Evolutionary conservation across 2,797 vertebrate genomes (phyloP).

Genomic region (Fundulus diaphanus): DNA sequence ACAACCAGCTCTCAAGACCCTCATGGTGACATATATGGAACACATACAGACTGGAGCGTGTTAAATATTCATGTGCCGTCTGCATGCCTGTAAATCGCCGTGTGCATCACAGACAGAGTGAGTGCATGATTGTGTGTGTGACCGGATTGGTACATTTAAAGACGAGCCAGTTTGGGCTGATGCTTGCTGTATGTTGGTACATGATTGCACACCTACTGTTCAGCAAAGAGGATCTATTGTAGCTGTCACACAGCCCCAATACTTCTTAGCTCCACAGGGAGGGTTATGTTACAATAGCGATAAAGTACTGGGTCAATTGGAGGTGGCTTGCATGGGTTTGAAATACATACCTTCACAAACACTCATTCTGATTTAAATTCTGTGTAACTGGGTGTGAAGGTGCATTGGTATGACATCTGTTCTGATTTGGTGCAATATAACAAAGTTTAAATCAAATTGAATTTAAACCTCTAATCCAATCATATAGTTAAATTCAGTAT

Average conservation of each 20-base stretch:
- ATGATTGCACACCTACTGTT: not conserved
- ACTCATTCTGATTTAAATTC: not conserved
- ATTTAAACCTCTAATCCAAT: too few species aligned
- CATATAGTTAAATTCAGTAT: too few species aligned
- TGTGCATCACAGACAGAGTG: conserved; percentile 38
- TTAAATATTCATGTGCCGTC: conserved; percentile 82
- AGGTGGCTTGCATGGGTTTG: not conserved
- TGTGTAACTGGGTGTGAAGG: not conserved
- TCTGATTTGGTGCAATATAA: too few species aligned
- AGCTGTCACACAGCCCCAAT: not conserved
- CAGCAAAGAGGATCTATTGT: not conserved
- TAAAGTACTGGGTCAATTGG: not conserved
- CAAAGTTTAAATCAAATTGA: too few species aligned
- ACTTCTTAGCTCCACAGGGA: not conserved
- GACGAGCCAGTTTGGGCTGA: not conserved
- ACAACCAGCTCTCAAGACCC: conserved; percentile 69
- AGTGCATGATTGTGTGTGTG: conserved; percentile 4
- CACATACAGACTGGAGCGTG: conserved; percentile 72
- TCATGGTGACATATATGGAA: conserved; percentile 80
- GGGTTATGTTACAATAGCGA: not conserved
- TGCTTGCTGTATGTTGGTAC: not conserved
- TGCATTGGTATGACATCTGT: not conserved
- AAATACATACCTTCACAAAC: not conserved
- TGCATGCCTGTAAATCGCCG: conserved; percentile 58
- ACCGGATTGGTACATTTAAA: not conserved